A percentile compares a stretch with the other conserved stretches of the same genome.
Conservation (phyloP, 2,797 vertebrate species). For the Myotis vivesi region DNA sequence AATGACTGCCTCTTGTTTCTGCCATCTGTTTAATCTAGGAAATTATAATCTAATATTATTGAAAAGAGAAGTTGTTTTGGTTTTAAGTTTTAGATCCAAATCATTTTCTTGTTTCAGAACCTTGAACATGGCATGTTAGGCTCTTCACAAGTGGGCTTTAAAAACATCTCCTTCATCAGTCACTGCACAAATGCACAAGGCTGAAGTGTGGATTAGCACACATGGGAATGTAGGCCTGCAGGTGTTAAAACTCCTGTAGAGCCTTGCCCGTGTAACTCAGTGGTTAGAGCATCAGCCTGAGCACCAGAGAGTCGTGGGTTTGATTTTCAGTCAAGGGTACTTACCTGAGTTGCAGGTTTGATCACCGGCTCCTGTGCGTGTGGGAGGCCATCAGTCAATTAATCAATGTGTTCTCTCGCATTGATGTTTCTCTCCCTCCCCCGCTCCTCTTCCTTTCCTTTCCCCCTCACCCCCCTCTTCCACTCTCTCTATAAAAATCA, state of each 20-base stretch:
- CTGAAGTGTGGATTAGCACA: no score
- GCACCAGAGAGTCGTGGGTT: neutral
- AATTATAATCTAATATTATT: neutral
- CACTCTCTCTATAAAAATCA: neutral
- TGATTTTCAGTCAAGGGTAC: neutral
- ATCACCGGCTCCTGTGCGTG: neutral
- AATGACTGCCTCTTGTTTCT: neutral
- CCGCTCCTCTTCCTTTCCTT: no score
- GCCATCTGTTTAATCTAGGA: neutral
- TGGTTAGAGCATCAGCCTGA: neutral
- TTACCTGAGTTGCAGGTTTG: neutral
- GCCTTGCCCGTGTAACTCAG: neutral
- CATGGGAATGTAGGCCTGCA: no score
- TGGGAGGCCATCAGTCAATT: neutral
- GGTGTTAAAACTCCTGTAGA: no score
- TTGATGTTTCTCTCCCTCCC: neutral
- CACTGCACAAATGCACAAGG: no score
- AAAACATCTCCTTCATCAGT: neutral
- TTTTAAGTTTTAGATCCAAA: neutral
- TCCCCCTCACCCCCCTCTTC: neutral
- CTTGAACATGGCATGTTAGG: neutral
- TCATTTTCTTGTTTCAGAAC: neutral
- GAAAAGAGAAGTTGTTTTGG: slow-evolving; percentile 11
- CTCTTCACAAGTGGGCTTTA: neutral
- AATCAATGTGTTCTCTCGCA: neutral